These are phyloP conservation scores for Ceratoteleas bidentatus DNA, from an alignment of 1,140 invertebrate species.

Conservation along the genomic window DNA sequence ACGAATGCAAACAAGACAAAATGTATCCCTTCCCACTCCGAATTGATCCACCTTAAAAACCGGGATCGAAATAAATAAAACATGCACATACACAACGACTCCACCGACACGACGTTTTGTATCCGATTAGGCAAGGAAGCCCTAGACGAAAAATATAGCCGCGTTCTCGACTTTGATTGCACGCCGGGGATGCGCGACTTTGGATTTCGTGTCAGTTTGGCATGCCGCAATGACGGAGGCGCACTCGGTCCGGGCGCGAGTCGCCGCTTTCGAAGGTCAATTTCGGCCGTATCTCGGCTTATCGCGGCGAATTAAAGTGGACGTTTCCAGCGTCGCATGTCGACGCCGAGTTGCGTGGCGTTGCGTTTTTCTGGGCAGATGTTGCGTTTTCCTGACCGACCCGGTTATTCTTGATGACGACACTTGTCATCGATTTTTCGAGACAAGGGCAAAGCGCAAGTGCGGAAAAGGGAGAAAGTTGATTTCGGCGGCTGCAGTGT, in stretches of 20 bases:
- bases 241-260: conserved; percentile 72
- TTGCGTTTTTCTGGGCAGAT: too few relatives aligned
- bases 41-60: not conserved
- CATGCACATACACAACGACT: not conserved
- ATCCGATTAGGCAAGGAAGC: conserved; percentile 80
- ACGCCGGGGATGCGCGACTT: conserved; percentile 36
- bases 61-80: not conserved
- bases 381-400: too few relatives aligned
- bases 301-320: not conserved
- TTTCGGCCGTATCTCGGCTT: conserved; percentile 16
- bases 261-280: conserved; percentile 77
- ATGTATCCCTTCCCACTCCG: too few relatives aligned
- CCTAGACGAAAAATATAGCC: conserved; percentile 74
- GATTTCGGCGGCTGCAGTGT: too few relatives aligned
- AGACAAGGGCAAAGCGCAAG: too few relatives aligned
- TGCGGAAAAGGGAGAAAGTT: too few relatives aligned
- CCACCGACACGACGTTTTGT: conserved; percentile 48
- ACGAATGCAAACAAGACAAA: not conserved
- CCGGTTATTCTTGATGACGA: too few relatives aligned
- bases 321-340: not conserved
- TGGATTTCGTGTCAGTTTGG: conserved; percentile 55
- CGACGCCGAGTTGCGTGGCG: not conserved
- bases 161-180: conserved; percentile 68
- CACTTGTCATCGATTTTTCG: too few relatives aligned
- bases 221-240: conserved; percentile 70